Percentiles rank a stretch among this genome's conserved stretches.
Evolutionary conservation across 1,140 invertebrate genomes (phyloP).

Genomic region (Myzus persicae): DNA sequence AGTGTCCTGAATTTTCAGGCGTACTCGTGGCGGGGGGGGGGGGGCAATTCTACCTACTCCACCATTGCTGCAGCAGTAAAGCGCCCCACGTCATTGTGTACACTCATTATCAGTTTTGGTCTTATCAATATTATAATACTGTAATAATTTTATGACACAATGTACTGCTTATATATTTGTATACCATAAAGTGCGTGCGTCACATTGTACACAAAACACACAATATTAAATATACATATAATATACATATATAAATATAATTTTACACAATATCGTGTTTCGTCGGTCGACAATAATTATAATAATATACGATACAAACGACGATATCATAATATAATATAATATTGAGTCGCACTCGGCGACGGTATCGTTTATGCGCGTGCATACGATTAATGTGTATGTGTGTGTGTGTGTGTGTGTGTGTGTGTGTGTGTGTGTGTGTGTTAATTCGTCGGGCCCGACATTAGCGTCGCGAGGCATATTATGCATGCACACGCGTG

Average conservation of each 20-base stretch:
- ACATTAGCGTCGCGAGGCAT: not conserved
- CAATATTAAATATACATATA: not conserved
- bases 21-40: too few relatives aligned
- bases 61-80: not conserved
- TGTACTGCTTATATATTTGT: too few relatives aligned
- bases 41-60: too few relatives aligned
- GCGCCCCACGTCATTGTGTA: too few relatives aligned
- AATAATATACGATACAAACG: not conserved
- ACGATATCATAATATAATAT: not conserved
- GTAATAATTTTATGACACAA: too few relatives aligned
- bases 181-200: not conserved
- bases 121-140: too few relatives aligned
- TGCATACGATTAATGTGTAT: not conserved
- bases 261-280: not conserved
- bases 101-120: too few relatives aligned
- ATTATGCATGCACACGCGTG: conserved; percentile 25
- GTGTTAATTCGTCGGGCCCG: not conserved
- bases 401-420: not conserved
- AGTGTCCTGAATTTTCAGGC: too few relatives aligned
- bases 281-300: not conserved
- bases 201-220: not conserved
- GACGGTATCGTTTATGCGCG: not conserved
- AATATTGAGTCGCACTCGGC: not conserved
- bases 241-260: too few relatives aligned
- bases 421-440: not conserved